These are phyloP conservation scores for Elysia crispata DNA, from an alignment of 2,888 invertebrate species.

Conservation along the genomic window DNA sequence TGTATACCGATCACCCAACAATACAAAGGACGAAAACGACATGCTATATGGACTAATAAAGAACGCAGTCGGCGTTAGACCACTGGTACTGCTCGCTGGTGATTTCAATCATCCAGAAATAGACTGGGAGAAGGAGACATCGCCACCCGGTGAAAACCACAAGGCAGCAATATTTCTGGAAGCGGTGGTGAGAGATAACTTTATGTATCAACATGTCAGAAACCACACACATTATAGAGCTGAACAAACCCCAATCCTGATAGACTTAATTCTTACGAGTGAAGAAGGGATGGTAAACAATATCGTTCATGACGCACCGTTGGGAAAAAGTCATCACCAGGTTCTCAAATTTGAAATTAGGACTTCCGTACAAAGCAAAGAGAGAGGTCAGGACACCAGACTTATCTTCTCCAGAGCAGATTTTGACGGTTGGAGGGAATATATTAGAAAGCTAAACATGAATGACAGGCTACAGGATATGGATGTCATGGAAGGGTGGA, in stretches of 20 bases:
- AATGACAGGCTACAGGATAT: background rate
- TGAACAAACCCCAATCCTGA: conserved; percentile 29
- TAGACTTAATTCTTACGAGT: conserved; percentile 41
- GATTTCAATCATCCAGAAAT: background rate
- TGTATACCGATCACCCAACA: conserved; percentile 19
- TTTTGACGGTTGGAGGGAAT: too few relatives aligned
- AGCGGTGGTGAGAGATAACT: conserved; percentile 25
- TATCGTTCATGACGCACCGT: background rate
- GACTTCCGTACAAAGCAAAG: background rate
- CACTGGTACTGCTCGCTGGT: background rate
- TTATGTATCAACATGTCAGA: conserved; percentile 44
- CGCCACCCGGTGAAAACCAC: background rate
- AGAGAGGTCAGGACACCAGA: background rate
- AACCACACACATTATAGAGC: conserved; percentile 39
- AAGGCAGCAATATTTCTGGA: conserved; percentile 25
- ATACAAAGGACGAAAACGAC: background rate
- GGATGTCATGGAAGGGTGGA: background rate
- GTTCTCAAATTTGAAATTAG: background rate
- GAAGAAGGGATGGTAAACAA: conserved; percentile 39
- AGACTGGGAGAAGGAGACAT: background rate
- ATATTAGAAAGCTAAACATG: background rate
- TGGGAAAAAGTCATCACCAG: conserved; percentile 23
- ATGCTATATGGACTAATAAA: background rate
- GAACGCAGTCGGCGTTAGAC: too few relatives aligned
- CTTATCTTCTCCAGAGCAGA: background rate